Evolutionary conservation across 2,888 invertebrate genomes (phyloP), one percentile per base, ranked within the genome.

Genomic region (Schizotus pectinicornis): DNA sequence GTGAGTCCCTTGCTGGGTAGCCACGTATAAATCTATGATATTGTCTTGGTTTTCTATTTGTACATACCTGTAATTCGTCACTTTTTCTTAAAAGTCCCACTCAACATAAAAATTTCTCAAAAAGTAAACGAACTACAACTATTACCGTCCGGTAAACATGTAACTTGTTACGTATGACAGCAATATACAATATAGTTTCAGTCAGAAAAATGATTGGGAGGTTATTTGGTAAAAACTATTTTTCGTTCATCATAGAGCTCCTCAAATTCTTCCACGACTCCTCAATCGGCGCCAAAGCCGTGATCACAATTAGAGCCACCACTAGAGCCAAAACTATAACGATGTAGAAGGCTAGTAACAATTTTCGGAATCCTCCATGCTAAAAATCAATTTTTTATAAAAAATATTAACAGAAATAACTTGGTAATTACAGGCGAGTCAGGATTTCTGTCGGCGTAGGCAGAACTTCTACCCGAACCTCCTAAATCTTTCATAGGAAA

Each of bases 401-500:
- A 42, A 22, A 12, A 46, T 36, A 36, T 41, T 63, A 38, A 53
- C 31, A 37, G 52, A 9, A 38, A 57, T 9, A 42, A 46, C 14
- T 41, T n/a, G 49, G 32, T 48, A 81, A 83, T 83, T 81, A 93
- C 93, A 71, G 93, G 90, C 36, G 92, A 89, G 77, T 93, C 93
- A 63, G 86, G 84, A 74, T 86, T 88, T 62, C 88, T 82, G 75
- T 92, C 91, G 62, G 87, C 82, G 67, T 88, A 86, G 65, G 85
- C 84, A 9, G 84, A 81, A 67, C 79, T 81, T 62, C 85, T 80
- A 57, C 85, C 86, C 39, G 85, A 85, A 8, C 87, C 84, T 74
- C 88, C 83, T 80, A 90, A 83, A 74, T 94, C 92, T 74, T 91
- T 91, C 92, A 94, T 91, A 30, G 92, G 92, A 82, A 93, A 92